Percentiles rank a stretch among this genome's conserved stretches.
Evolutionary conservation across 1,140 invertebrate genomes (phyloP).

Genomic region (Doryteuthis pealeii): DNA sequence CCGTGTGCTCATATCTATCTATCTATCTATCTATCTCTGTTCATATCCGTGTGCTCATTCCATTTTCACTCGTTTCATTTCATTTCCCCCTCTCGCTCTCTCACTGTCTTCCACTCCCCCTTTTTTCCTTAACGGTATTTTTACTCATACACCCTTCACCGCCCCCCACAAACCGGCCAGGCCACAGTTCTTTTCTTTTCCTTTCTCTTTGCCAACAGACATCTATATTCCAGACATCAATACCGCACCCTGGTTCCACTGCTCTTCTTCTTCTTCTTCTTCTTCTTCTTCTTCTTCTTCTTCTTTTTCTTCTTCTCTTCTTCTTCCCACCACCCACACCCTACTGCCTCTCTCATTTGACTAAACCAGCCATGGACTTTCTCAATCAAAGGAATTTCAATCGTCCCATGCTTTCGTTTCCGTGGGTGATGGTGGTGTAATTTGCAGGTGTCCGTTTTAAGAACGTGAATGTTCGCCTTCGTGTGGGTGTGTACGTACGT

Average conservation of each 20-base stretch:
- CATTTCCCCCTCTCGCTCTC: too few species aligned
- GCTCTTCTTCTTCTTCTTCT: not conserved
- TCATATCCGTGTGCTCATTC: too few species aligned
- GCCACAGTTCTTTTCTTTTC: too few species aligned
- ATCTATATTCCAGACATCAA: constrained; percentile 47
- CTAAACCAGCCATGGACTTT: not conserved
- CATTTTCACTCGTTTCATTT: too few species aligned
- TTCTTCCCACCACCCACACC: not conserved
- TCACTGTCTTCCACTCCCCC: too few species aligned
- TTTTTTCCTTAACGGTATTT: too few species aligned
- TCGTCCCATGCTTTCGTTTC: constrained; percentile 11
- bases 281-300: not conserved
- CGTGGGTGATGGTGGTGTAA: constrained; percentile 18
- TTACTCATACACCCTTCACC: too few species aligned
- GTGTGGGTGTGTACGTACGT: constrained; percentile 70
- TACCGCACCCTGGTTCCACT: constrained; percentile 43
- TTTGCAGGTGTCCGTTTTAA: constrained; percentile 60
- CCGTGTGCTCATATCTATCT: too few species aligned
- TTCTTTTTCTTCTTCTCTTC: not conserved
- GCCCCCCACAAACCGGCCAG: too few species aligned
- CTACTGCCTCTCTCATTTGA: not conserved
- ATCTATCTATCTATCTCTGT: too few species aligned
- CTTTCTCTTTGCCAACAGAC: not conserved
- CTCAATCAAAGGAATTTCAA: not conserved
- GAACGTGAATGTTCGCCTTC: too few species aligned